Percentiles rank a stretch among this genome's conserved stretches.
phyloP scores from a whole-genome alignment of 2,888 invertebrate genomes.

The Candidula unifasciata region DNA sequence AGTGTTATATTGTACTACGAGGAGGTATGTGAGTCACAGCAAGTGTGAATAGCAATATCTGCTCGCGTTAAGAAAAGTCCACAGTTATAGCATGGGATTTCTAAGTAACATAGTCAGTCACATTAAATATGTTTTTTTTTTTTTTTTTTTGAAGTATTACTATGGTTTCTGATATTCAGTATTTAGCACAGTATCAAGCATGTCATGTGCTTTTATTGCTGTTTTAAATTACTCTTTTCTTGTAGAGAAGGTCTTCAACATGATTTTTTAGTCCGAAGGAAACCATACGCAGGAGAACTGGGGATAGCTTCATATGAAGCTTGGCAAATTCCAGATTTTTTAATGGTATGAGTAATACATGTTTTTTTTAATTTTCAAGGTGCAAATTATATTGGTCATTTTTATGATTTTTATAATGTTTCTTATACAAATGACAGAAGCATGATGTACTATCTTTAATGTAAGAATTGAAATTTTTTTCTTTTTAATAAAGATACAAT shows the following conservation, averaged over 20 bases:
- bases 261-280: constrained; percentile 65
- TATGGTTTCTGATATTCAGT: not conserved
- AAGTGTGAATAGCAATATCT: too few relatives aligned
- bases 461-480: too few relatives aligned
- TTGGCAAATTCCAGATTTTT: constrained; percentile 68
- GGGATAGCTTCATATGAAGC: constrained; percentile 68
- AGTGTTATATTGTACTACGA: too few relatives aligned
- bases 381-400: not conserved
- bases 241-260: constrained; percentile 63
- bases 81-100: too few relatives aligned
- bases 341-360: constrained; percentile 57
- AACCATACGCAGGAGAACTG: constrained; percentile 71
- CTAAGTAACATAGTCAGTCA: too few relatives aligned
- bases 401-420: not conserved
- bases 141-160: not conserved
- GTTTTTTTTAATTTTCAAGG: not conserved
- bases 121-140: too few relatives aligned
- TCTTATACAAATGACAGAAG: not conserved
- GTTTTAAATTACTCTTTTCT: constrained; percentile 13
- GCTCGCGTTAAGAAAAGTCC: too few relatives aligned
- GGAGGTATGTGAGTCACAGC: too few relatives aligned
- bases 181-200: not conserved
- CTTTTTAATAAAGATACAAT: too few relatives aligned
- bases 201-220: not conserved
- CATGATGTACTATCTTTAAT: too few relatives aligned